Evolutionary conservation across 2,888 invertebrate species (phyloP).

Genomic region (Chromoteleia sp.): DNA sequence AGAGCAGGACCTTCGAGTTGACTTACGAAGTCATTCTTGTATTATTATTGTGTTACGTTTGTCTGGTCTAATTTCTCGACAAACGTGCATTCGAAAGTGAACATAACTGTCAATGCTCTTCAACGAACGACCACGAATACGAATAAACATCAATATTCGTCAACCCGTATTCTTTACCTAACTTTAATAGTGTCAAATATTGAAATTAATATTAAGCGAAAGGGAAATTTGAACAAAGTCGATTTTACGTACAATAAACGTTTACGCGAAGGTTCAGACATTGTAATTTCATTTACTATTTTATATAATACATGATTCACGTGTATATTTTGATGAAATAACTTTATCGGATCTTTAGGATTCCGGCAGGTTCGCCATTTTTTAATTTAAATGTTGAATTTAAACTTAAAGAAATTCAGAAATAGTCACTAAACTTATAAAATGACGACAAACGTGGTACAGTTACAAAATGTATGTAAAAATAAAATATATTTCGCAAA

Average conservation of each 20-base stretch:
- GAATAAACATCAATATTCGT: background rate
- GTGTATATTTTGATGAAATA: too few relatives aligned
- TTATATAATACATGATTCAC: too few relatives aligned
- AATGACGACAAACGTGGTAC: background rate
- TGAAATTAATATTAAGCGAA: too few relatives aligned
- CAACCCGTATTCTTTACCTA: background rate
- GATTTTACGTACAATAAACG: too few relatives aligned
- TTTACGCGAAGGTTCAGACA: too few relatives aligned
- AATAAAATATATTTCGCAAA: background rate
- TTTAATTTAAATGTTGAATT: too few relatives aligned
- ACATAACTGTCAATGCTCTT: background rate
- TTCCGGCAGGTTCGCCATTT: too few relatives aligned
- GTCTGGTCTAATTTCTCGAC: constrained; percentile 26
- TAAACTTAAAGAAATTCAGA: too few relatives aligned
- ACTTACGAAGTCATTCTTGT: constrained; percentile 31
- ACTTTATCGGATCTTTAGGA: too few relatives aligned
- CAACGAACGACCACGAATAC: background rate
- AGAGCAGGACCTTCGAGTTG: constrained; percentile 62
- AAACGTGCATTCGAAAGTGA: constrained; percentile 28
- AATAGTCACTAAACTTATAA: background rate
- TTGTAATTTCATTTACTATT: too few relatives aligned
- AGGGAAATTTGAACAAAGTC: too few relatives aligned
- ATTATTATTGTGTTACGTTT: constrained; percentile 39
- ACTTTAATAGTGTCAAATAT: too few relatives aligned
- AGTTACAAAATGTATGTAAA: background rate